phyloP scores from a whole-genome alignment of 2,797 vertebrate species.

The Manis pentadactyla region DNA sequence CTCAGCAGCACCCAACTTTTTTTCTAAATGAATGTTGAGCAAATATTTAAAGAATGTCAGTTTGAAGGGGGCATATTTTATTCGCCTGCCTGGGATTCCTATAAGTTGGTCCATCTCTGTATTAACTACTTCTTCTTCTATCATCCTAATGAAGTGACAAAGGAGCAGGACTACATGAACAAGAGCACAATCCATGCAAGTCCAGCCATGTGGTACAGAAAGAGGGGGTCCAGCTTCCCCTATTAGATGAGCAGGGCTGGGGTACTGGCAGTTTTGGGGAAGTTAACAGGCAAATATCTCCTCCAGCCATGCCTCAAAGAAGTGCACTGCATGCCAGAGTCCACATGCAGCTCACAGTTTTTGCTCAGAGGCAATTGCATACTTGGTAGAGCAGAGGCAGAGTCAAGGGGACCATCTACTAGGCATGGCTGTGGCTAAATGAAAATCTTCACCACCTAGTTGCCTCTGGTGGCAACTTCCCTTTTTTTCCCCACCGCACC shows the following conservation, averaged over 20 bases:
- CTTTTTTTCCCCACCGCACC: not conserved
- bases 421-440: not conserved
- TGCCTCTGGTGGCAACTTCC: not conserved
- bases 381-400: not conserved
- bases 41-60: not conserved
- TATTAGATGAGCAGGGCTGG: not conserved
- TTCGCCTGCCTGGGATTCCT: not conserved
- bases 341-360: not conserved
- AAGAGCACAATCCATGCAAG: not conserved
- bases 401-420: not conserved
- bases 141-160: not conserved
- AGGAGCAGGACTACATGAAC: not conserved
- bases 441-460: not conserved
- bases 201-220: not conserved
- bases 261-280: not conserved
- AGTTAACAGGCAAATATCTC: not conserved
- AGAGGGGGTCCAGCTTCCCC: not conserved
- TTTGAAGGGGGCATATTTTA: not conserved
- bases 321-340: not conserved
- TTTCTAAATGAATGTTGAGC: not conserved
- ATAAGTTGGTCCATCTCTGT: not conserved
- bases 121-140: not conserved
- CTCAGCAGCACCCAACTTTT: not conserved
- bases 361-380: not conserved
- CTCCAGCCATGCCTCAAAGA: not conserved